Conservation (phyloP, 2,113 vertebrate species). For the Ophiodon elongatus region DNA sequence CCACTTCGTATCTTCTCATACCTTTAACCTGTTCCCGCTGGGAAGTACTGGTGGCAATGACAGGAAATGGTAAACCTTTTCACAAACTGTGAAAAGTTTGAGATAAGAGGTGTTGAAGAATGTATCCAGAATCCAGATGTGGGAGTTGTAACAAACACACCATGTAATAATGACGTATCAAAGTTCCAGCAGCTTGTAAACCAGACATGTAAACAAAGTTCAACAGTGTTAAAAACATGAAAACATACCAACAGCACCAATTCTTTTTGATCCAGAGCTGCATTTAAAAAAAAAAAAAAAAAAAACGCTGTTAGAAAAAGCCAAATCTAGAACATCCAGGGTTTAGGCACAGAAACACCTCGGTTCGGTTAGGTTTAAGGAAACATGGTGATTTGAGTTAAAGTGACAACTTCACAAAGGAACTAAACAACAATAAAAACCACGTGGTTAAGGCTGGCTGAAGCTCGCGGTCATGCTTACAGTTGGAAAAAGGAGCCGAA, state of each 20-base stretch:
- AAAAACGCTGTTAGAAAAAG: not conserved
- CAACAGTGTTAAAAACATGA: not conserved
- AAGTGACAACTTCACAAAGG: too few relatives aligned
- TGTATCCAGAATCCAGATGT: constrained; percentile 33
- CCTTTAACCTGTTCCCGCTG: not conserved
- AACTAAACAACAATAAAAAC: not conserved
- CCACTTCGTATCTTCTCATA: too few relatives aligned
- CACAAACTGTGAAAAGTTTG: not conserved
- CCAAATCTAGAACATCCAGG: not conserved
- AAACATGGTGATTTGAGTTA: not conserved
- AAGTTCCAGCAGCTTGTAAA: not conserved
- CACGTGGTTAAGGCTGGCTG: not conserved
- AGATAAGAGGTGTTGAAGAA: not conserved
- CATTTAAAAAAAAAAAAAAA: not conserved
- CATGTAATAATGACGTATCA: not conserved
- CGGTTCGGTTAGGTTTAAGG: not conserved
- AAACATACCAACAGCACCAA: not conserved
- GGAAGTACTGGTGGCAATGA: not conserved
- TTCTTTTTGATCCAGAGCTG: not conserved
- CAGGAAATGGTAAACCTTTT: not conserved
- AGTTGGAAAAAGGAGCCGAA: not conserved
- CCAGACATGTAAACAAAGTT: not conserved
- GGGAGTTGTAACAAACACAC: not conserved
- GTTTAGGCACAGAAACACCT: not conserved
- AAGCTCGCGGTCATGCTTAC: not conserved